Conservation (phyloP, 1,140 invertebrate genomes). For the Leptinotarsa texana region DNA sequence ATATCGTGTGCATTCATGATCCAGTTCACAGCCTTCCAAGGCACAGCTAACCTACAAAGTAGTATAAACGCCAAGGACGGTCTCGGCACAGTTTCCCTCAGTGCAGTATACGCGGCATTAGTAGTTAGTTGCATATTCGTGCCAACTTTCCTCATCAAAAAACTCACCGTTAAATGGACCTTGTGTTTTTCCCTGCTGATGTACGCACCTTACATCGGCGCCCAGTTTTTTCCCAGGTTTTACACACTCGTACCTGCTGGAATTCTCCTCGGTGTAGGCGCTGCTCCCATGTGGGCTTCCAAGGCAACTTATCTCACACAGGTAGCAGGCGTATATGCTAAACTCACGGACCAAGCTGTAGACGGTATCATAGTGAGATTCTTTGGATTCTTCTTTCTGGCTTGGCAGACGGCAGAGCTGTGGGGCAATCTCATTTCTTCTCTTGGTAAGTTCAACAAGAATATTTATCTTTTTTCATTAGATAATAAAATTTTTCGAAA, state of each 20-base stretch:
- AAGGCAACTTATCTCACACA: constrained; percentile 95
- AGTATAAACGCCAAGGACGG: constrained; percentile 84
- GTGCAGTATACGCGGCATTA: constrained; percentile 85
- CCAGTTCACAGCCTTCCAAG: constrained; percentile 87
- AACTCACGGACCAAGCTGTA: constrained; percentile 81
- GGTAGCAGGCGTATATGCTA: constrained; percentile 85
- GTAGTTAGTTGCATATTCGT: constrained; percentile 92
- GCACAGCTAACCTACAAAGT: constrained; percentile 86
- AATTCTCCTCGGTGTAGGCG: constrained; percentile 84
- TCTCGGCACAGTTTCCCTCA: constrained; percentile 80
- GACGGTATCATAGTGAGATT: constrained; percentile 92
- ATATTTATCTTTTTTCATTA: neutral
- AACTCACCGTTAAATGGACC: constrained; percentile 94
- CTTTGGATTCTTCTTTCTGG: constrained; percentile 97
- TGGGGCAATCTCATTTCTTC: constrained; percentile 98
- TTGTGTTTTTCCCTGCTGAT: constrained; percentile 87
- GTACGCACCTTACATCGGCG: constrained; percentile 91
- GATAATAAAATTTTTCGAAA: too few relatives aligned
- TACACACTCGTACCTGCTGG: constrained; percentile 92
- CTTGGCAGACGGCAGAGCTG: constrained; percentile 93
- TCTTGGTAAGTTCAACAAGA: constrained; percentile 65
- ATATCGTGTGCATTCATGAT: constrained; percentile 89
- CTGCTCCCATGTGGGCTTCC: constrained; percentile 95
- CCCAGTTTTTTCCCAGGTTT: constrained; percentile 89
- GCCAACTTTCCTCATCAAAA: constrained; percentile 85